A percentile compares a stretch with the other conserved stretches of the same genome.
These are phyloP conservation scores for Dasypolia templi DNA, from an alignment of 2,888 invertebrate genomes.

Conservation along the genomic window DNA sequence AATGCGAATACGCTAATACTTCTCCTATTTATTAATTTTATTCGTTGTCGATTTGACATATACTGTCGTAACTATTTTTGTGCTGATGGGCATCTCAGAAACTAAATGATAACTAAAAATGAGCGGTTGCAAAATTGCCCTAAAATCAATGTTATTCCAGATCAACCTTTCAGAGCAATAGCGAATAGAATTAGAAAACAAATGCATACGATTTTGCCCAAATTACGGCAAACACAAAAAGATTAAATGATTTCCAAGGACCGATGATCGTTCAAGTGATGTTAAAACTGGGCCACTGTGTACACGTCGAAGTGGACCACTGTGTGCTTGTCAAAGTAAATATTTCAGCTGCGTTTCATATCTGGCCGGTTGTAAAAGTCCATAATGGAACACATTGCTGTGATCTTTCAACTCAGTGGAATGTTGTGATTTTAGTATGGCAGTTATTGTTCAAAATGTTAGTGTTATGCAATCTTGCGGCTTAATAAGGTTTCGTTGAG, in stretches of 20 bases:
- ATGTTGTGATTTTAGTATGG: constrained; percentile 12
- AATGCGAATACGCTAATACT: too few relatives aligned
- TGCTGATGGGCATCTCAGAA: background rate
- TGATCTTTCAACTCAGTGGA: constrained; percentile 29
- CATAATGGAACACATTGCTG: constrained; percentile 4
- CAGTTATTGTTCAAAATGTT: background rate
- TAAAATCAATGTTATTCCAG: background rate
- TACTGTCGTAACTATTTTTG: background rate
- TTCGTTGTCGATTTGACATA: background rate
- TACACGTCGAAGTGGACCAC: background rate
- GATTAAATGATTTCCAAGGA: constrained; percentile 5
- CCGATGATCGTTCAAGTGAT: background rate
- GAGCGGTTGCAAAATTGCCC: background rate
- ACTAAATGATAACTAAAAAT: background rate
- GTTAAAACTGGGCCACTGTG: constrained; percentile 9
- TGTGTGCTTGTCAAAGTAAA: background rate
- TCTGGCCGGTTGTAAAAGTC: constrained; percentile 28
- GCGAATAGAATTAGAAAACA: background rate
- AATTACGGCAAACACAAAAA: background rate
- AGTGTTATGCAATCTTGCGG: background rate
- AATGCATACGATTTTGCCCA: background rate
- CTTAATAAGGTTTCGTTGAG: background rate
- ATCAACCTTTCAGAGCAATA: background rate
- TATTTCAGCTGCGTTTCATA: constrained; percentile 32
- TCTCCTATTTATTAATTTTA: background rate